A percentile compares a stretch with the other conserved stretches of the same genome.
Evolutionary conservation across 2,888 invertebrate genomes (phyloP).

Genomic region (Synanthedon andrenaeformis): DNA sequence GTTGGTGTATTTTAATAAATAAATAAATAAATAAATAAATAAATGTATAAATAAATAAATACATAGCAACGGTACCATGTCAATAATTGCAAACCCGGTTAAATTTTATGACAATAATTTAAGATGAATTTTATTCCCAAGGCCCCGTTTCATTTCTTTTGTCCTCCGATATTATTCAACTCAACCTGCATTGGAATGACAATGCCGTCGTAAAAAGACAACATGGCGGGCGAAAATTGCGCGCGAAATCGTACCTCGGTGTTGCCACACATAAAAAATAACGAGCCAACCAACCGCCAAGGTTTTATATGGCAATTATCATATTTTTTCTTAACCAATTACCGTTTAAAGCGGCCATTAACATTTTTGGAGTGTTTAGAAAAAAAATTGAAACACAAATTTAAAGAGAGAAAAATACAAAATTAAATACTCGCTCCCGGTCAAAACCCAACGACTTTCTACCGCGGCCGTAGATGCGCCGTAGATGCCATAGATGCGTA

Average conservation of each 20-base stretch:
- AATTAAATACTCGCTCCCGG: background rate
- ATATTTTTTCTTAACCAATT: constrained; percentile 51
- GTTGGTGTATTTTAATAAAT: too few relatives aligned
- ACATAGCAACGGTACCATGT: too few relatives aligned
- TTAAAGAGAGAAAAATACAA: background rate
- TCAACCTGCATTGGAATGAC: constrained; percentile 2
- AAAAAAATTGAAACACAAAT: background rate
- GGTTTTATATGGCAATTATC: constrained; percentile 55
- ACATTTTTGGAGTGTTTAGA: constrained; percentile 28
- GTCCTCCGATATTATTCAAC: constrained; percentile 9
- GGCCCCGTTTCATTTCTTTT: too few relatives aligned
- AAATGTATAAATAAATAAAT: too few relatives aligned
- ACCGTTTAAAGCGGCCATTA: constrained; percentile 39
- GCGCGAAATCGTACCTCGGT: constrained; percentile 36
- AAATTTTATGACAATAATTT: too few relatives aligned
- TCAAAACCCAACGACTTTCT: too few relatives aligned
- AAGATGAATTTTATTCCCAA: too few relatives aligned
- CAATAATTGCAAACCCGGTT: too few relatives aligned
- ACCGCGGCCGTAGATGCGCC: too few relatives aligned
- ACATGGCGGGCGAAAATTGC: constrained; percentile 33
- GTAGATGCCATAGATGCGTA: too few relatives aligned
- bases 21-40: too few relatives aligned
- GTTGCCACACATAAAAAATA: constrained; percentile 39
- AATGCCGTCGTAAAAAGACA: constrained; percentile 17
- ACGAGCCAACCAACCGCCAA: constrained; percentile 43